Evolutionary conservation across 2,113 vertebrate genomes (phyloP).

Genomic region (Catharus minimus): DNA sequence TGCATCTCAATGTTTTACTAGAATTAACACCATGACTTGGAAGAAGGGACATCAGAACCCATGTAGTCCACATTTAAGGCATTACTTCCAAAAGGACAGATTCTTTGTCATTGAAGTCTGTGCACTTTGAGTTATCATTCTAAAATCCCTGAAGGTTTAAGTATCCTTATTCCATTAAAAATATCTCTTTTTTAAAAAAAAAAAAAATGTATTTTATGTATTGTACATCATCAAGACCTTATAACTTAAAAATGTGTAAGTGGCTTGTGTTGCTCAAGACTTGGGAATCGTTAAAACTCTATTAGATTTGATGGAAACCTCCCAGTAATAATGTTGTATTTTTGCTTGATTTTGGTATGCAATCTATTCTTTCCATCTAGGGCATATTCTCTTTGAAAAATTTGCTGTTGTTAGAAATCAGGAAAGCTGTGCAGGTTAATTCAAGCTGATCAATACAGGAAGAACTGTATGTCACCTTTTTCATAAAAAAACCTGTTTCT

Average conservation of each 20-base stretch:
- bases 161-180: background rate
- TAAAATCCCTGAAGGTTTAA: background rate
- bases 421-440: background rate
- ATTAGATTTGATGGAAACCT: background rate
- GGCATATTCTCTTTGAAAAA: background rate
- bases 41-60: background rate
- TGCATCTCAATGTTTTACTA: background rate
- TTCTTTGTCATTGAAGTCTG: background rate
- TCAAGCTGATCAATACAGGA: background rate
- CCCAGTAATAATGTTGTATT: background rate
- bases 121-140: background rate
- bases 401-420: background rate
- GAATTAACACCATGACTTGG: background rate
- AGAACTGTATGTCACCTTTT: background rate
- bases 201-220: background rate
- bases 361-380: background rate
- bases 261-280: background rate
- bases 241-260: background rate
- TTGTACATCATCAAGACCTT: background rate
- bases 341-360: background rate
- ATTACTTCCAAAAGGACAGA: background rate
- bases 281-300: background rate
- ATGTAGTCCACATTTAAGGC: background rate
- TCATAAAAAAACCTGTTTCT: background rate
- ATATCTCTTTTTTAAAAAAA: background rate